A percentile compares a stretch with the other conserved stretches of the same genome.
These are phyloP conservation scores for Seriola quinqueradiata DNA, from an alignment of 2,113 vertebrate species.

Conservation along the genomic window DNA sequence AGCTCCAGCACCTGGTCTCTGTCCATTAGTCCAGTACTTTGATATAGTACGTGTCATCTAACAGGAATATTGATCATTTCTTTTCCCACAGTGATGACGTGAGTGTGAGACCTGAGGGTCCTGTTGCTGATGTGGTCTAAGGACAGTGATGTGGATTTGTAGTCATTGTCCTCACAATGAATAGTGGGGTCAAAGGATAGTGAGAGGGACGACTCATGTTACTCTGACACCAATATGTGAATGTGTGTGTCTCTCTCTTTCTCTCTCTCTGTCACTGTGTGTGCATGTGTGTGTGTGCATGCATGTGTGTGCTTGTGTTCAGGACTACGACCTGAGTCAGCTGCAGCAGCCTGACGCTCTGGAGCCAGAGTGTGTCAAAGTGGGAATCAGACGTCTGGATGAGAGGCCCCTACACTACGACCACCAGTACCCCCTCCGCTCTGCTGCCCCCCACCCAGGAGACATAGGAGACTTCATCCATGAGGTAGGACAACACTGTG, in stretches of 20 bases:
- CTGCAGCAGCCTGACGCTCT: slow-evolving; percentile 97
- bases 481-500: slow-evolving; percentile 85
- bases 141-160: neutral
- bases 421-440: slow-evolving; percentile 95
- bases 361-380: slow-evolving; percentile 95
- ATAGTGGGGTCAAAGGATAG: neutral
- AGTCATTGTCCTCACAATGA: neutral
- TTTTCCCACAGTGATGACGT: neutral
- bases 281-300: neutral
- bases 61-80: neutral
- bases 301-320: slow-evolving; percentile 4
- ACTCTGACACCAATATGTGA: neutral
- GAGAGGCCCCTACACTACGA: slow-evolving; percentile 96
- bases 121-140: neutral
- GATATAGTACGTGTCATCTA: neutral
- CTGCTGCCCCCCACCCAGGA: slow-evolving; percentile 95
- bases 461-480: slow-evolving; percentile 99
- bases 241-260: neutral
- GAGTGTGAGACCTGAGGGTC: neutral
- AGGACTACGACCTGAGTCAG: slow-evolving; percentile 99
- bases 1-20: neutral
- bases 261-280: neutral
- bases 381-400: slow-evolving; percentile 94
- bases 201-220: too few relatives aligned
- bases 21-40: too few relatives aligned